Evolutionary conservation across 2,888 invertebrate species (phyloP).

Genomic region (Pseudococcus jackbeardsleyi): DNA sequence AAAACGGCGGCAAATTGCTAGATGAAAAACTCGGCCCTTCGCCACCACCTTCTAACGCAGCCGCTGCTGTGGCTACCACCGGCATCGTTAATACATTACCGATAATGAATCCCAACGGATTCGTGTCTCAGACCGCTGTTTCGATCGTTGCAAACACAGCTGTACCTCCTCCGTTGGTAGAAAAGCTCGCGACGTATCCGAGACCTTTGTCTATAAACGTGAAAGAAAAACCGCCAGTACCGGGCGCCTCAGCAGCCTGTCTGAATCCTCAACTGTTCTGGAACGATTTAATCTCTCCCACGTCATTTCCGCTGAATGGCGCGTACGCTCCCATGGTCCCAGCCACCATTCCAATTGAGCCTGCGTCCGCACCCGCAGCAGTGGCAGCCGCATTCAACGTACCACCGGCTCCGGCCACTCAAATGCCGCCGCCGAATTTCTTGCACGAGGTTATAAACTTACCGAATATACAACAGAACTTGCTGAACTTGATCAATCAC

Average conservation of each 20-base stretch:
- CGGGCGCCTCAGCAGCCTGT: background rate
- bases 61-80: background rate
- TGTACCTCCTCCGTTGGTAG: slow-evolving; percentile 48
- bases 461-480: slow-evolving; percentile 69
- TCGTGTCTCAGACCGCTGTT: background rate
- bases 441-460: slow-evolving; percentile 57
- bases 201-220: slow-evolving; percentile 27
- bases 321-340: slow-evolving; percentile 56
- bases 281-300: slow-evolving; percentile 48
- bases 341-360: slow-evolving; percentile 59
- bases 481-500: slow-evolving; percentile 69
- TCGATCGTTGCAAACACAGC: slow-evolving; percentile 57
- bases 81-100: slow-evolving; percentile 49
- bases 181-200: slow-evolving; percentile 34
- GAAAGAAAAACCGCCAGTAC: slow-evolving; percentile 30
- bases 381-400: slow-evolving; percentile 47
- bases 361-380: background rate
- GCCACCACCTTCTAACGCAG: background rate
- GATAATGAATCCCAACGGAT: slow-evolving; percentile 41
- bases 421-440: slow-evolving; percentile 1
- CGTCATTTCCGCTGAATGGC: background rate
- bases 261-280: slow-evolving; percentile 33
- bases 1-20: background rate
- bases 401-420: slow-evolving; percentile 57
- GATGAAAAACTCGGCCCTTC: slow-evolving; percentile 56